Conservation (phyloP, 2,888 invertebrate genomes). For the Rotaria magnacalcarata region DNA sequence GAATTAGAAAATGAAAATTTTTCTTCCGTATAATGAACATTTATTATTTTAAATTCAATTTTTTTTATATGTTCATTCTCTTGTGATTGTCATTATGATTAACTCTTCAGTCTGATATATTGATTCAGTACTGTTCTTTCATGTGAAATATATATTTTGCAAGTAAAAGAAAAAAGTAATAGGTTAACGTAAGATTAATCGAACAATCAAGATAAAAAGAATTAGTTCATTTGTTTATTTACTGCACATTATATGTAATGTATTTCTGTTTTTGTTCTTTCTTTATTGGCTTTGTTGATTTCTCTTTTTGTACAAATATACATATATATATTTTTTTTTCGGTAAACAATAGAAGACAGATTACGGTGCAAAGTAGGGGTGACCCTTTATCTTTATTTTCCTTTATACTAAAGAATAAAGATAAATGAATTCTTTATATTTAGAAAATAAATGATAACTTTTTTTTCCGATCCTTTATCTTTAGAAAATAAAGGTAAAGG, state of each 20-base stretch:
- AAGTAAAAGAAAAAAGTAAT: neutral
- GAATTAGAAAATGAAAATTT: conserved; percentile 70
- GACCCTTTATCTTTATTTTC: too few relatives aligned
- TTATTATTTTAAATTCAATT: neutral
- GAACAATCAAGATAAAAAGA: neutral
- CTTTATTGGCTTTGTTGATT: neutral
- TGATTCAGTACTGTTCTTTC: neutral
- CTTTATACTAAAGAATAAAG: too few relatives aligned
- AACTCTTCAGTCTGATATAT: neutral
- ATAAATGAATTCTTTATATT: too few relatives aligned
- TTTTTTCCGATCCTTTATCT: too few relatives aligned
- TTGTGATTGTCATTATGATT: neutral
- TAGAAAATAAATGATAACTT: too few relatives aligned
- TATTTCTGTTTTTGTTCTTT: neutral
- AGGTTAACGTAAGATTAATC: neutral
- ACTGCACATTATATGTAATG: neutral
- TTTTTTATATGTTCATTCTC: conserved; percentile 11
- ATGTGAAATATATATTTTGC: neutral
- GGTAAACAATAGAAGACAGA: neutral
- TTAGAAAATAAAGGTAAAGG: too few relatives aligned
- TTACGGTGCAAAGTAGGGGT: too few relatives aligned
- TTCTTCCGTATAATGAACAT: neutral
- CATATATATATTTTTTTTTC: neutral
- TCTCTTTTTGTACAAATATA: neutral
- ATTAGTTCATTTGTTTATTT: neutral